Percentiles rank a stretch among this genome's conserved stretches.
Conservation (phyloP, 2,888 invertebrate genomes). For the Folsomia candida region DNA sequence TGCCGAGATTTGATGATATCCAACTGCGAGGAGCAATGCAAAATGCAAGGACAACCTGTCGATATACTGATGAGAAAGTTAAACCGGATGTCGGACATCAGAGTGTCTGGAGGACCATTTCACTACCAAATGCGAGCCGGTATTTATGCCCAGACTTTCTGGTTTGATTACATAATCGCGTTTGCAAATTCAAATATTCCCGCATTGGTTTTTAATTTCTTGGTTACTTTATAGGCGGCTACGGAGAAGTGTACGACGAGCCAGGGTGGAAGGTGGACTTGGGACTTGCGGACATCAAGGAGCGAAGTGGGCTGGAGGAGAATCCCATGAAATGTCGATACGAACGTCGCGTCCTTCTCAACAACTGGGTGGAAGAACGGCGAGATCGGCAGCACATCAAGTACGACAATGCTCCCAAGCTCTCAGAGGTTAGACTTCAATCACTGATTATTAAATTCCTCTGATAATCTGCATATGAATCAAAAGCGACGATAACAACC, state of each 20-base stretch:
- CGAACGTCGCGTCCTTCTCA: constrained; percentile 30
- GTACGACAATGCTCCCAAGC: constrained; percentile 20
- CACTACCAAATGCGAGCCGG: constrained; percentile 40
- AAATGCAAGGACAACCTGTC: too few species aligned
- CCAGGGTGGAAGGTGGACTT: constrained; percentile 44
- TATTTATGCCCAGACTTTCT: too few species aligned
- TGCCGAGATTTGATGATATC: too few species aligned
- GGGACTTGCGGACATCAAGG: constrained; percentile 29
- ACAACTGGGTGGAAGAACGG: constrained; percentile 47
- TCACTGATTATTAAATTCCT: too few species aligned
- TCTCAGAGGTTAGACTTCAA: constrained; percentile 35
- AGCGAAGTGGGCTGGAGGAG: constrained; percentile 29
- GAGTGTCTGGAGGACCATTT: constrained; percentile 37
- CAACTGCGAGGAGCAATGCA: too few species aligned
- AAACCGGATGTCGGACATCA: background rate
- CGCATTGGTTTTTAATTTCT: background rate
- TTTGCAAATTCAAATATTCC: too few species aligned
- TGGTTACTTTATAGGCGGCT: constrained; percentile 41
- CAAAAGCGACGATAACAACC: too few species aligned
- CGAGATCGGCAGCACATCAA: constrained; percentile 39
- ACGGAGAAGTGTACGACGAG: constrained; percentile 48
- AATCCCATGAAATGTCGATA: constrained; percentile 26
- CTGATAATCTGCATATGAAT: background rate
- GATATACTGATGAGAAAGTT: background rate
- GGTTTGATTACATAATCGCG: too few species aligned